Percentiles rank a stretch among this genome's conserved stretches.
Evolutionary conservation across 2,888 invertebrate species (phyloP).

Genomic region (Microplitis manilae): DNA sequence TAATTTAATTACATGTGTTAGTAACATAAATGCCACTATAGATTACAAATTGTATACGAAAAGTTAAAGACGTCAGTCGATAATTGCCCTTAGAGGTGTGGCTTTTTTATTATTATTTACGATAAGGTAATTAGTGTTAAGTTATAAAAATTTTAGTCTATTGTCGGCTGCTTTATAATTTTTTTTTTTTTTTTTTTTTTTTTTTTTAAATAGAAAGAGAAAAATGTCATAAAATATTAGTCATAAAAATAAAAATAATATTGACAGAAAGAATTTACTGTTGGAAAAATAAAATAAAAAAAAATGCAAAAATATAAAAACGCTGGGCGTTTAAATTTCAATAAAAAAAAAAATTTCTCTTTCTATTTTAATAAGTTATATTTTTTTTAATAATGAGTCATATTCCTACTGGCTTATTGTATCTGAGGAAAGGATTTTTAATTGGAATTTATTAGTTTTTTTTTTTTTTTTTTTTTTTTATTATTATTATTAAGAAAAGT

Average conservation of each 20-base stretch:
- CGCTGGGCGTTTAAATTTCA: neutral
- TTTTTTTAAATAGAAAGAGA: too few relatives aligned
- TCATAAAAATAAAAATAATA: too few relatives aligned
- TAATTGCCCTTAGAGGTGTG: neutral
- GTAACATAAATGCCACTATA: too few relatives aligned
- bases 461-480: neutral
- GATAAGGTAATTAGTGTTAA: neutral
- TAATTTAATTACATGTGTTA: too few relatives aligned
- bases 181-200: too few relatives aligned
- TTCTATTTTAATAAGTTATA: neutral
- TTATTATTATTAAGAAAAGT: too few relatives aligned
- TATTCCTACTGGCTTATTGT: neutral
- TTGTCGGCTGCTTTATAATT: too few relatives aligned
- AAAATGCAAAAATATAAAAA: constrained; percentile 16
- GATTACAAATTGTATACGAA: constrained; percentile 17
- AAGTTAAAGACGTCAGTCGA: neutral
- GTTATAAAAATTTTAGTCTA: too few relatives aligned
- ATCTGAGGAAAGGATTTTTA: neutral
- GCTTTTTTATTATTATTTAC: neutral
- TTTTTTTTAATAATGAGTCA: neutral
- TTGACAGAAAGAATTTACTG: too few relatives aligned
- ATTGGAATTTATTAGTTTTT: neutral
- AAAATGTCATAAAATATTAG: too few relatives aligned
- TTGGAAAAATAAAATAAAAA: neutral
- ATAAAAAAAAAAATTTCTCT: neutral